Conservation (phyloP, 2,888 invertebrate genomes). For the Xestia sexstrigata region DNA sequence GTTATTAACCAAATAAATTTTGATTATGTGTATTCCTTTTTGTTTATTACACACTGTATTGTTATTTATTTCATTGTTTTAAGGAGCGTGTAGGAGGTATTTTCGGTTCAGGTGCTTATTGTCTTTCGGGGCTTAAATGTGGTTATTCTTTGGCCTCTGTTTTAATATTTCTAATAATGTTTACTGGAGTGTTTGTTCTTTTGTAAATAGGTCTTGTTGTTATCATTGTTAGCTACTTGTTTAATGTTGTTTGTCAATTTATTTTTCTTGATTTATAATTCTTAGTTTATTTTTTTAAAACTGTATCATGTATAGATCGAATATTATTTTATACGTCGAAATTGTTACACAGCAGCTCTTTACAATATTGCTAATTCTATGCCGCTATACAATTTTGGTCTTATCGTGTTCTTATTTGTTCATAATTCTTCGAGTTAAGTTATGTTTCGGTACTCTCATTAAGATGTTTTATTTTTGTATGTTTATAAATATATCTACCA, state of each 20-base stretch:
- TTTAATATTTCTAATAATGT: conserved; percentile 12
- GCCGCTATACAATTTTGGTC: neutral
- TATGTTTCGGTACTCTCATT: neutral
- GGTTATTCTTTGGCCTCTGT: neutral
- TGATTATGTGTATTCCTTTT: conserved; percentile 65
- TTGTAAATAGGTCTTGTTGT: conserved; percentile 1
- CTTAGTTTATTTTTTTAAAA: neutral
- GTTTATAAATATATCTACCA: neutral
- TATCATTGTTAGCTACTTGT: neutral
- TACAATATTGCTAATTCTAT: neutral
- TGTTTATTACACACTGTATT: conserved; percentile 56
- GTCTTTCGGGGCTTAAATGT: conserved; percentile 23
- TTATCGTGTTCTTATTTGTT: neutral
- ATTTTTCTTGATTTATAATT: neutral
- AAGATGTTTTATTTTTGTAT: neutral
- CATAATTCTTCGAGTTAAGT: neutral
- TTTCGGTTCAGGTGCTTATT: conserved; percentile 43
- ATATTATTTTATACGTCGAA: neutral
- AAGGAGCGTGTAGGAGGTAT: conserved; percentile 35
- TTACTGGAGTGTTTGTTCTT: conserved; percentile 13
- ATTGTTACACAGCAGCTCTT: neutral
- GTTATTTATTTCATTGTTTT: conserved; percentile 44
- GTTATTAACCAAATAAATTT: conserved; percentile 72
- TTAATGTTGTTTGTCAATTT: neutral
- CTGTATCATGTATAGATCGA: neutral